Base-by-base conservation (phyloP, 2,113 vertebrate species). In the Cyanoderma ruficeps region DNA sequence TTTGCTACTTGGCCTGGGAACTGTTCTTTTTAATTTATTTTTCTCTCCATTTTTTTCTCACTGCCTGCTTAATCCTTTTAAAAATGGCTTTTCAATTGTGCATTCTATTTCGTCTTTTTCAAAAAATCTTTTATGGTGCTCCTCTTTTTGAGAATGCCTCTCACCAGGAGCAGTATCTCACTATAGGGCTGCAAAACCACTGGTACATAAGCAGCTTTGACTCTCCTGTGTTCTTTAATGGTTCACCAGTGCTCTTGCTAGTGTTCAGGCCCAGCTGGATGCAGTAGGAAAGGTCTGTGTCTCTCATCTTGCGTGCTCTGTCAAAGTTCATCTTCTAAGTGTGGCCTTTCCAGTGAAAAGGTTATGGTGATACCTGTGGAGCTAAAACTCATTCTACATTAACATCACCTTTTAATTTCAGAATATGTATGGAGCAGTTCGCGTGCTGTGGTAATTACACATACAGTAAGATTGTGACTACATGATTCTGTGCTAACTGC, bases 261-360 rank as follows among this genome's bases (percentile, higher is more conserved):
- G n/a, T 33, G 55, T 61, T 82, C 12, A 27, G 39, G 33, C 35
- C 30, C 70, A 87, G 79, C 28, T 74, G 71, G 63, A n/a, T 56
- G 42, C n/a, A 68, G n/a, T 39, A 42, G 64, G 60, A 74, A 74
- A 35, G 72, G 11, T 24, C 2, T 49, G 7, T 74, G 7, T 74
- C 16, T 69, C 59, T 53, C 2, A 3, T 53, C 8, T 78, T 76
- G 7, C 0, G 0, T 41, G 22, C 20, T 75, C 20, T 88, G 44
- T 61, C 41, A 37, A 69, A 92, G 78, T 78, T 82, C 11, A 21
- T 95, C 27, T 35, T 93, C 57, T 17, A 23, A 67, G 8, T 20
- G 14, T 42, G 9, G 25, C 56, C 57, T 95, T 93, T 96, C 27
- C 92, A 33, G 21, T 71, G 52, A 65, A 96, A 95, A 96, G 27